Conservation (phyloP, 1,140 invertebrate species). For the Triops longicaudatus region DNA sequence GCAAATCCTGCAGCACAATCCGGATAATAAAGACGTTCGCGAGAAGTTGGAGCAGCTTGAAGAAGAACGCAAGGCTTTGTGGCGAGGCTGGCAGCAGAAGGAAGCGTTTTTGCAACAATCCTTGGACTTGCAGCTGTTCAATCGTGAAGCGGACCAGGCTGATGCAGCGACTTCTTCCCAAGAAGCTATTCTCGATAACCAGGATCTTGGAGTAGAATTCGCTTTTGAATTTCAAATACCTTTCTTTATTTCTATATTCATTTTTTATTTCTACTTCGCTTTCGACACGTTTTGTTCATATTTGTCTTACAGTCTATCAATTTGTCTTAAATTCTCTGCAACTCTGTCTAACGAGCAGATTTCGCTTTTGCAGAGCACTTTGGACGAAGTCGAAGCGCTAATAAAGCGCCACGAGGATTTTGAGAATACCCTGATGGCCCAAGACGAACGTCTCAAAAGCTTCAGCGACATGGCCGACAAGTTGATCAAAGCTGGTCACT, state of each 20-base stretch:
- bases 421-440: conserved; percentile 82
- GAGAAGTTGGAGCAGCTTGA: conserved; percentile 63
- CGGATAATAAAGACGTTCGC: conserved; percentile 52
- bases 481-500: conserved; percentile 72
- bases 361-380: conserved; percentile 54
- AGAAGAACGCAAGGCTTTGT: conserved; percentile 65
- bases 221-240: not conserved
- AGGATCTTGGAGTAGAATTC: conserved; percentile 67
- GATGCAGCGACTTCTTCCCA: conserved; percentile 90
- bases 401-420: conserved; percentile 91
- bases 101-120: conserved; percentile 74
- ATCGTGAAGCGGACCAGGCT: conserved; percentile 92
- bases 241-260: conserved; percentile 18
- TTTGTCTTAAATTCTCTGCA: too few relatives aligned
- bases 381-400: conserved; percentile 90
- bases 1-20: conserved; percentile 39
- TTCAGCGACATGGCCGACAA: conserved; percentile 80
- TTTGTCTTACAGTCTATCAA: too few relatives aligned
- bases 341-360: too few relatives aligned
- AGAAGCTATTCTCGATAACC: conserved; percentile 84
- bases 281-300: too few relatives aligned
- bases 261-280: conserved; percentile 26
- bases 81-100: conserved; percentile 67
- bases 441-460: conserved; percentile 80
- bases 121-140: conserved; percentile 80